phyloP scores from a whole-genome alignment of 2,113 vertebrate genomes.

The Telmatochromis sp. region DNA sequence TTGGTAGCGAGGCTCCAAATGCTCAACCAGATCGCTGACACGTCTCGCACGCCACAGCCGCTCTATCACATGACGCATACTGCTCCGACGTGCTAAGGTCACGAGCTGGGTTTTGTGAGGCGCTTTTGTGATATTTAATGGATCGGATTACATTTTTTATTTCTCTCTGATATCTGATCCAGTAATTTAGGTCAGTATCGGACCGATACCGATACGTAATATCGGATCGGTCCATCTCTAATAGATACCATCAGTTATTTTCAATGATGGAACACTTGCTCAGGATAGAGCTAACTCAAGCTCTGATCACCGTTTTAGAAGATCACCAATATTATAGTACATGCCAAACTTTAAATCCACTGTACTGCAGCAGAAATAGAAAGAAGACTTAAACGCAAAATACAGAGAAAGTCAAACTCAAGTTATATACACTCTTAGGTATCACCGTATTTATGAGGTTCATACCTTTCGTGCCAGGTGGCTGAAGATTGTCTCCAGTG shows the following conservation, averaged over 20 bases:
- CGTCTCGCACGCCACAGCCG: not conserved
- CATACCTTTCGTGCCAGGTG: slow-evolving; percentile 95
- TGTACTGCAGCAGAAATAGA: not conserved
- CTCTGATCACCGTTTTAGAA: not conserved
- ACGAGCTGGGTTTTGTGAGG: not conserved
- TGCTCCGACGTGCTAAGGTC: not conserved
- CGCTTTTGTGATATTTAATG: not conserved
- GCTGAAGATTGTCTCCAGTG: slow-evolving; percentile 98
- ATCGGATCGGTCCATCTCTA: not conserved
- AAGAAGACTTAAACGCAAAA: not conserved
- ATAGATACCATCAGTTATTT: not conserved
- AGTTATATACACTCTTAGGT: not conserved
- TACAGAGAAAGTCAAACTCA: not conserved
- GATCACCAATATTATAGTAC: not conserved
- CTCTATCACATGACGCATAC: not conserved
- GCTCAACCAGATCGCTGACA: not conserved
- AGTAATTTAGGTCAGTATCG: not conserved
- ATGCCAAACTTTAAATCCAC: not conserved
- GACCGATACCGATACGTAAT: not conserved
- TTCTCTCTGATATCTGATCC: not conserved
- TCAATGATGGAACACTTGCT: not conserved
- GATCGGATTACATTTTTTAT: not conserved
- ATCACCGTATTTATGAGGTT: not conserved
- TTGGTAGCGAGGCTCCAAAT: not conserved
- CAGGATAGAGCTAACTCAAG: not conserved